Evolutionary conservation across 2,113 vertebrate species (phyloP).

Genomic region (Clarias magur): DNA sequence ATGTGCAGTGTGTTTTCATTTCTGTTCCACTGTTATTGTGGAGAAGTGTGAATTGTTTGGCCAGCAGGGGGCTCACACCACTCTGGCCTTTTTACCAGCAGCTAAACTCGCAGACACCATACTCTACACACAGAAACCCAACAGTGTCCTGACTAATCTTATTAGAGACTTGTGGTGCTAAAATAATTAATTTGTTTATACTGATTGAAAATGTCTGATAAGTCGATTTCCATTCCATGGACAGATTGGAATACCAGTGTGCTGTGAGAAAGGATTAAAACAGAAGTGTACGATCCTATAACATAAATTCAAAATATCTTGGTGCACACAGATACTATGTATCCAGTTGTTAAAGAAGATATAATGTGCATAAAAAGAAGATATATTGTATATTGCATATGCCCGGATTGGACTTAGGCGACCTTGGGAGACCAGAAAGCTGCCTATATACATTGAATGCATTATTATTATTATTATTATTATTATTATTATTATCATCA

Average conservation of each 20-base stretch:
- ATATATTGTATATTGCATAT: background rate
- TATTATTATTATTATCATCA: no score
- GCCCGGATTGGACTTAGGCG: background rate
- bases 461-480: no score
- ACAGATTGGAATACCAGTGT: background rate
- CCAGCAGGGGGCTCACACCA: background rate
- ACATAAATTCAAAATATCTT: background rate
- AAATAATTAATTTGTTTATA: background rate
- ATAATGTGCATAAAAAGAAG: background rate
- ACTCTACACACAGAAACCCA: background rate
- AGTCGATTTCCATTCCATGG: background rate
- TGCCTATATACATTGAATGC: no score
- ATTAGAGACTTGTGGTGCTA: background rate
- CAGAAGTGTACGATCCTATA: background rate
- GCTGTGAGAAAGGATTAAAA: background rate
- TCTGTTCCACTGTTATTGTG: background rate
- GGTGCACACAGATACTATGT: background rate
- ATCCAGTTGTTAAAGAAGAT: background rate
- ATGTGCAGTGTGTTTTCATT: background rate
- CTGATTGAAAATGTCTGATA: background rate
- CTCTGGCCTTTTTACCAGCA: background rate
- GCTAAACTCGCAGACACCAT: background rate
- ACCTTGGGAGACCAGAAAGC: no score
- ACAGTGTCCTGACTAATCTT: background rate
- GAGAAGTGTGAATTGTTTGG: background rate